Percentiles rank a stretch among this genome's conserved stretches.
Conservation (phyloP, 2,888 invertebrate species). For the Schrankia costaestrigalis region DNA sequence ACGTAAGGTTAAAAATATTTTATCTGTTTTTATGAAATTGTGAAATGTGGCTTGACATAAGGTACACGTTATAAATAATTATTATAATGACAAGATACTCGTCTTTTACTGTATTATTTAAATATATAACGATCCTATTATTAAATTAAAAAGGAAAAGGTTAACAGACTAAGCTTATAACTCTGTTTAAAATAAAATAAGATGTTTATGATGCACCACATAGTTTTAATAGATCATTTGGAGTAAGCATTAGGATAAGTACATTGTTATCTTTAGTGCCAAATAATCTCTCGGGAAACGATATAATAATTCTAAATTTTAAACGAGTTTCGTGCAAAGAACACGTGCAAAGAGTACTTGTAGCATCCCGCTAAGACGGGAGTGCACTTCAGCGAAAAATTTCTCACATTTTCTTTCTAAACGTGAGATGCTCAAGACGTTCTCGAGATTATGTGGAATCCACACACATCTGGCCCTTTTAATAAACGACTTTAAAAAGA, state of each 20-base stretch:
- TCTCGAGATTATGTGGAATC: slow-evolving; percentile 42
- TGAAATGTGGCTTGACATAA: too few relatives aligned
- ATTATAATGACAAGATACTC: too few relatives aligned
- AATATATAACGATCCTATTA: too few relatives aligned
- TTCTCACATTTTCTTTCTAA: slow-evolving; percentile 48
- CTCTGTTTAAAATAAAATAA: too few relatives aligned
- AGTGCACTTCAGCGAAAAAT: slow-evolving; percentile 44
- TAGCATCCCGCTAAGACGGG: slow-evolving; percentile 31
- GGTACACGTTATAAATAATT: too few relatives aligned
- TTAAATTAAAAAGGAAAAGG: too few relatives aligned
- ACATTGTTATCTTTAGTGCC: slow-evolving; percentile 18
- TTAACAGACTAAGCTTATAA: too few relatives aligned
- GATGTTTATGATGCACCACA: neutral
- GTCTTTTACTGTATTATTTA: too few relatives aligned
- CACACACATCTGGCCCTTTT: slow-evolving; percentile 41
- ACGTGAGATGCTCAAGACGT: slow-evolving; percentile 37
- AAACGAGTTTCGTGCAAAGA: slow-evolving; percentile 41
- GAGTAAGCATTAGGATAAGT: slow-evolving; percentile 13
- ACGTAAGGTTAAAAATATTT: too few relatives aligned
- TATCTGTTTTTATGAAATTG: too few relatives aligned
- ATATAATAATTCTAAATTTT: slow-evolving; percentile 38
- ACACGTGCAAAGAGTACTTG: slow-evolving; percentile 38
- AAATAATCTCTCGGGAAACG: slow-evolving; percentile 23
- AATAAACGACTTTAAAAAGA: slow-evolving; percentile 38
- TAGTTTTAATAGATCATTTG: slow-evolving; percentile 10